Evolutionary conservation across 1,140 invertebrate genomes (phyloP).

Genomic region (Pantala flavescens): DNA sequence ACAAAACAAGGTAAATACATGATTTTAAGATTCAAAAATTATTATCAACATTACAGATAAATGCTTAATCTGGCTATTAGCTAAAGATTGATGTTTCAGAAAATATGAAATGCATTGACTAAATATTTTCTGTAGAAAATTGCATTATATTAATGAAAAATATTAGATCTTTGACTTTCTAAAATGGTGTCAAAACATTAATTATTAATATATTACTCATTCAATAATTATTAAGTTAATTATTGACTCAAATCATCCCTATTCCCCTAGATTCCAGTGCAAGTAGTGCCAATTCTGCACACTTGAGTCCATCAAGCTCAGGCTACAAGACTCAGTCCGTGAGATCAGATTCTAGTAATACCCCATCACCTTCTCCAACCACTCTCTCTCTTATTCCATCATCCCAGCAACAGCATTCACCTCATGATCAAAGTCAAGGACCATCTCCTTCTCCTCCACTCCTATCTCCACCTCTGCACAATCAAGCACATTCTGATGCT

Average conservation of each 20-base stretch:
- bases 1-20: conserved; percentile 56
- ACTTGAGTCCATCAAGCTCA: conserved; percentile 68
- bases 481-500: background rate
- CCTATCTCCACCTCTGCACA: background rate
- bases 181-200: no score
- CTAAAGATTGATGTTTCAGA: no score
- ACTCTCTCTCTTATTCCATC: conserved; percentile 35
- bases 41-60: no score
- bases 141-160: no score
- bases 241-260: no score
- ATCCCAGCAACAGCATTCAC: conserved; percentile 24
- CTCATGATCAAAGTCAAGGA: conserved; percentile 4
- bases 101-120: no score
- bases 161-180: no score
- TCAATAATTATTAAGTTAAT: no score
- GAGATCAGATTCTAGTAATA: conserved; percentile 52
- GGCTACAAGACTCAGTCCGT: conserved; percentile 65
- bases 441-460: background rate
- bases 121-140: no score
- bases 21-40: no score
- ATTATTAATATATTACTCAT: no score
- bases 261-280: conserved; percentile 49
- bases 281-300: conserved; percentile 55
- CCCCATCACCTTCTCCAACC: conserved; percentile 52
- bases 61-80: no score